Evolutionary conservation across 2,888 invertebrate species (phyloP).

Genomic region (Acutogordius australiensis): DNA sequence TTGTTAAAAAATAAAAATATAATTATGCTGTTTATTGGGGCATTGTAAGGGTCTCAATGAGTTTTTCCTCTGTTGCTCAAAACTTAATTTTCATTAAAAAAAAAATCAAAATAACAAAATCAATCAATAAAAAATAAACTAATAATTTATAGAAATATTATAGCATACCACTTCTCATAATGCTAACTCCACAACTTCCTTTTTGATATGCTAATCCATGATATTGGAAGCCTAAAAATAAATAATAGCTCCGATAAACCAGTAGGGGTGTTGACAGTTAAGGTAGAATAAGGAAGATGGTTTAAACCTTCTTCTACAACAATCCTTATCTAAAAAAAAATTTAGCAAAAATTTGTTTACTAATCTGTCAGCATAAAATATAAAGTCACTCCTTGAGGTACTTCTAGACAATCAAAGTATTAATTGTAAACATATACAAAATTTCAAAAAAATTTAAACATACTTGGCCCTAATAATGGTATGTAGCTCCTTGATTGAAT

Average conservation of each 20-base stretch:
- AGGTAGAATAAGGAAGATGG: conserved; percentile 67
- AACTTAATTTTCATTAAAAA: no score
- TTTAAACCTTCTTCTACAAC: conserved; percentile 93
- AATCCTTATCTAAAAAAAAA: conserved; percentile 40
- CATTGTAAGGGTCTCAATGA: no score
- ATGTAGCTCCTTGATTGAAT: conserved; percentile 34
- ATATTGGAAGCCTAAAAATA: conserved; percentile 39
- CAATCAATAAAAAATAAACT: no score
- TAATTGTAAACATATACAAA: no score
- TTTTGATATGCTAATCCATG: conserved; percentile 74
- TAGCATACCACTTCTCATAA: conserved; percentile 43
- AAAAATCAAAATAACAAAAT: no score
- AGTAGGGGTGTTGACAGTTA: conserved; percentile 67
- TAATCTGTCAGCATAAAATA: conserved; percentile 85
- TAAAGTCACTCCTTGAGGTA: conserved; percentile 71
- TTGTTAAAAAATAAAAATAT: no score
- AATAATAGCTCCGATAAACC: conserved; percentile 19
- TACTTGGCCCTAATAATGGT: conserved; percentile 28
- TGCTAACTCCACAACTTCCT: conserved; percentile 91
- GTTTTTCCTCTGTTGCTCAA: no score
- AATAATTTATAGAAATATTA: conserved; percentile 15
- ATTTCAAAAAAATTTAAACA: conserved; percentile 16
- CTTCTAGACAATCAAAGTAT: conserved; percentile 35
- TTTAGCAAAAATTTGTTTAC: conserved; percentile 23
- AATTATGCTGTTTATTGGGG: no score